Base-by-base conservation (phyloP, 2,888 invertebrate species). In the Odontomyia ornata region DNA sequence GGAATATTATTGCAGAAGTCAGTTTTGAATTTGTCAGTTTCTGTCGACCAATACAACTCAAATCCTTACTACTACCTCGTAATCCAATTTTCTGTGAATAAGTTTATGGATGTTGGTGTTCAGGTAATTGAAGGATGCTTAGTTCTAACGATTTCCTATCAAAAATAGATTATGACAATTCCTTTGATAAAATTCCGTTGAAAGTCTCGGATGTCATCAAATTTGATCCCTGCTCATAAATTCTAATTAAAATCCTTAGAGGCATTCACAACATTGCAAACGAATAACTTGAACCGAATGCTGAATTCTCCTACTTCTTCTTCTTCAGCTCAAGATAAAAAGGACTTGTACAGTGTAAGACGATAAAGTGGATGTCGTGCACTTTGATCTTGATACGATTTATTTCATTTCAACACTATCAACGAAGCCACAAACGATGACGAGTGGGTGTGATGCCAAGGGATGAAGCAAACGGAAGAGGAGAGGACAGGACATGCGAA, bases 181-280 rank as follows among this genome's bases (percentile, higher is more conserved):
- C 46, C 69, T 69, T 69, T 69, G 69, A 69, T 64, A 30, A 52
- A 56, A 27, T 43, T 46, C 57, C 18, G 13, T 13, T 23, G 47
- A 73, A 73, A 57, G 73, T 67, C 76, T 69, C 76, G 47, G 46
- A 76, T 57, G 76, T 69, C 76, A 76, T 76, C 69, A 76, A 57
- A 69, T 76, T 69, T 21, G 57, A 69, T 76, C 76, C 76, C 76
- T 57, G 28, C 60, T 76, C 76, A 76, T 76, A 76, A 76, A 76
- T 76, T 76, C 76, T 76, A 76, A 76, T 76, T 76, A 76, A 76
- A 76, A 76, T 75, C 75, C 75, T 75, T 64, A 47, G 75, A 64
- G 75, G 64, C 52, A 28, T 7, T 5, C 36, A 9, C 36, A 25
- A 27, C n/a, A 72, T 18, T 28, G 46, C 23, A 43, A 69, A 11